Base-by-base conservation (phyloP, 2,888 invertebrate species). In the Mantis religiosa region DNA sequence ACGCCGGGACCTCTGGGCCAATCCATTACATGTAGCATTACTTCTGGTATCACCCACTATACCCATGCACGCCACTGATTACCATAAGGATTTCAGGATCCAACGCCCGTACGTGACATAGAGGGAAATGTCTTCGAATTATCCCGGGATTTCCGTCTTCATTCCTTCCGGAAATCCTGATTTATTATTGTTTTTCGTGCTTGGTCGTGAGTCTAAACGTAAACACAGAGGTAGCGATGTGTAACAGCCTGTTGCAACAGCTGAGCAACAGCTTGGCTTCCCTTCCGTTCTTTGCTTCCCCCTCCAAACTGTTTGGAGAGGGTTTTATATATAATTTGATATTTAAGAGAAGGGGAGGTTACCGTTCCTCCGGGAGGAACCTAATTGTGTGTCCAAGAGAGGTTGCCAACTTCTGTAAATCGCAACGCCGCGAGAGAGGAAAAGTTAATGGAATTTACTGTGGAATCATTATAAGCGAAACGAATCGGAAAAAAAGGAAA, bases 141-240 rank as follows among this genome's bases (percentile, higher is more conserved):
- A 86, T 86, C 86, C 86, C 30, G n/a, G 87, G 87, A 87, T 87
- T 87, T 87, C 87, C 41, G 41, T 82, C 87, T 87, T 87, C 87
- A 87, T 82, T 87, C 87, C 82, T 71, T 87, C 82, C 15, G n/a
- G 54, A 87, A 87, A 87, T 87, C 87, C 87, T 87, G 87, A 87
- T 87, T 87, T 87, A 87, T 87, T 87, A 87, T 82, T 87, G 81
- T 87, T 82, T 87, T 82, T n/a, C 15, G 20, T 86, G 20, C 54
- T 81, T 30, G 30, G 71, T 81, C 54, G 20, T 86, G 47, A 86
- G 47, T 81, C 81, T 86, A 81, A 86, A 41, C 86, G 84, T 86
- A 86, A 86, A 86, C 86, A 82, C 20, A 71, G 54, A 71, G 87
- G 87, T 82, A 87, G 27, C 87, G 14, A 71, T 71, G n/a, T 87